A percentile compares a stretch with the other conserved stretches of the same genome.
phyloP scores from a whole-genome alignment of 2,888 invertebrate genomes.

The Ceraclea dissimilis region DNA sequence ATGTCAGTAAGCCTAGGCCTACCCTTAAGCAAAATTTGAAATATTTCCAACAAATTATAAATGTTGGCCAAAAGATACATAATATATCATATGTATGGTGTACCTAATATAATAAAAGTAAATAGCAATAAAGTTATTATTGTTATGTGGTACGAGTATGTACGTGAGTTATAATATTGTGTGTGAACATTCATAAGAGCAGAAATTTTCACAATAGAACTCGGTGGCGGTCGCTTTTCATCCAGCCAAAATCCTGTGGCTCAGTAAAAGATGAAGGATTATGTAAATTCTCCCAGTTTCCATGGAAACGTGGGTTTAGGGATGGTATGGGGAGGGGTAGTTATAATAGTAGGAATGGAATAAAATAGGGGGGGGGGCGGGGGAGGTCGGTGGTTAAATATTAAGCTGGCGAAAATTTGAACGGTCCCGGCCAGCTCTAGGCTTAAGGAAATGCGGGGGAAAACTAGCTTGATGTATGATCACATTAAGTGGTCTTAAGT shows the following conservation, averaged over 20 bases:
- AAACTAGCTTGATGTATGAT: not conserved
- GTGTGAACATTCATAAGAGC: no score
- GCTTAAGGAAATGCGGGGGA: not conserved
- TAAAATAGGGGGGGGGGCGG: not conserved
- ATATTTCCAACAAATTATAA: no score
- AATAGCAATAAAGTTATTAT: no score
- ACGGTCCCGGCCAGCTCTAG: not conserved
- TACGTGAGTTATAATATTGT: no score
- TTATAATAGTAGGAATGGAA: no score
- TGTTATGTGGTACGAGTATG: no score
- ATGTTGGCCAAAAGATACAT: no score
- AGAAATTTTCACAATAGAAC: not conserved
- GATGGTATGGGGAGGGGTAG: not conserved
- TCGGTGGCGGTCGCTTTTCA: not conserved
- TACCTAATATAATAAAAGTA: no score
- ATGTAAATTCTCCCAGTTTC: not conserved
- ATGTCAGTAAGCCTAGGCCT: no score
- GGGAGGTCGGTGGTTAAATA: not conserved
- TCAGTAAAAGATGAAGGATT: slow-evolving; percentile 2
- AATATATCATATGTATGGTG: no score
- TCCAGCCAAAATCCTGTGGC: not conserved
- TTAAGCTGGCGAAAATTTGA: slow-evolving; percentile 1
- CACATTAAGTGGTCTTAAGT: slow-evolving; percentile 1
- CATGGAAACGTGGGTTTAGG: not conserved
- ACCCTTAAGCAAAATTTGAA: no score